Conservation (phyloP, 1,140 invertebrate species). For the Holotrichia oblita region DNA sequence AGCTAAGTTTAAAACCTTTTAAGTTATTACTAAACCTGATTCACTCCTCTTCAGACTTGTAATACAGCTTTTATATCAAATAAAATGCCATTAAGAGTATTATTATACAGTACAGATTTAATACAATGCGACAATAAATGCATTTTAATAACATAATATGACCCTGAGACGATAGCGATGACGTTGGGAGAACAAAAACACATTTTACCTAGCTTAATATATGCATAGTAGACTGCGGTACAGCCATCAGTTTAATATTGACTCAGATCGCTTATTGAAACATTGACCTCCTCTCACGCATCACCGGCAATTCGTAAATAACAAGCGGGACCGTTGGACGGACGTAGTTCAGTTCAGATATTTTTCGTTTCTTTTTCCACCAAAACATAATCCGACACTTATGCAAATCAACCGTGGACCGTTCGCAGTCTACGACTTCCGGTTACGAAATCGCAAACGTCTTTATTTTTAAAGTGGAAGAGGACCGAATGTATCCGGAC, state of each 20-base stretch:
- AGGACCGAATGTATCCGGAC: too few relatives aligned
- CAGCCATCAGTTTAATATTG: constrained; percentile 14
- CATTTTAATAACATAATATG: constrained; percentile 31
- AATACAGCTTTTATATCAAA: too few relatives aligned
- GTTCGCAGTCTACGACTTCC: not conserved
- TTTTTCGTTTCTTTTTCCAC: not conserved
- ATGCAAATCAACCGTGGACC: not conserved
- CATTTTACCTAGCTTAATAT: not conserved
- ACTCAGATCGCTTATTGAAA: not conserved
- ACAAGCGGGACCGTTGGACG: not conserved
- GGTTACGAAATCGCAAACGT: not conserved
- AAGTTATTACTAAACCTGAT: too few relatives aligned
- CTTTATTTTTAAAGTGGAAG: not conserved
- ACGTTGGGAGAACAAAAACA: not conserved
- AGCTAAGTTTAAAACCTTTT: too few relatives aligned
- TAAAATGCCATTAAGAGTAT: too few relatives aligned
- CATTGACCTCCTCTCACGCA: constrained; percentile 18
- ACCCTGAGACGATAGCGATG: constrained; percentile 34
- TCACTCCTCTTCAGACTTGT: too few relatives aligned
- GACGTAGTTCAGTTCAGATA: not conserved
- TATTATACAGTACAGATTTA: not conserved
- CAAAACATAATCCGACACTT: not conserved
- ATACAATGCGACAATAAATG: too few relatives aligned
- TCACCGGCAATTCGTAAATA: not conserved
- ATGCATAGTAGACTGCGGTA: too few relatives aligned